phyloP scores from a whole-genome alignment of 2,113 vertebrate species.

The Gorilla gorilla region DNA sequence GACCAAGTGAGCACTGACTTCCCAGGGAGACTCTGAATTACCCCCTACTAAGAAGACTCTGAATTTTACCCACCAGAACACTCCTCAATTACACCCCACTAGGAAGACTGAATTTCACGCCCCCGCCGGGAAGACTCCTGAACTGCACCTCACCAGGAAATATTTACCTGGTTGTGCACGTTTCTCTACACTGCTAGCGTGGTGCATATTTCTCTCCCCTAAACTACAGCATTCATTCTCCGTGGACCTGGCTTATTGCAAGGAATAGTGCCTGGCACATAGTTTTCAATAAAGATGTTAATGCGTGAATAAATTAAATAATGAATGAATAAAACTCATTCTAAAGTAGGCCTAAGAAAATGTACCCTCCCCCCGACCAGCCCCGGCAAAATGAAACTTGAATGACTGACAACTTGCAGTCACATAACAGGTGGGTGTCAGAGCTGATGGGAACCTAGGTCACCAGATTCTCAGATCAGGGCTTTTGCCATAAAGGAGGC shows the following conservation, averaged over 20 bases:
- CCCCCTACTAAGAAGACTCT: background rate
- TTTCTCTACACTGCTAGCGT: background rate
- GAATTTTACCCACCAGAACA: background rate
- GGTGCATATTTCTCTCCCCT: background rate
- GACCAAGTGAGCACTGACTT: too few species aligned
- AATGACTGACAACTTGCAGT: background rate
- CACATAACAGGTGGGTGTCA: background rate
- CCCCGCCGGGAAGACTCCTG: background rate
- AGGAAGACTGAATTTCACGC: background rate
- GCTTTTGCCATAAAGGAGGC: fast-evolving
- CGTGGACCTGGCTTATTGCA: background rate
- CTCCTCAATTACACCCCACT: background rate
- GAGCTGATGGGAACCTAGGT: background rate
- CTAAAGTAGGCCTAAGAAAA: background rate
- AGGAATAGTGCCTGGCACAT: background rate
- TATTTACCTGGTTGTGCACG: fast-evolving
- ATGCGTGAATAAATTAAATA: background rate
- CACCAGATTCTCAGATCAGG: background rate
- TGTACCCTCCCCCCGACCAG: fast-evolving
- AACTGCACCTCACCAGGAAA: background rate
- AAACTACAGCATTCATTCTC: background rate
- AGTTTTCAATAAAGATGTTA: background rate
- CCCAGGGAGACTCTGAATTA: background rate
- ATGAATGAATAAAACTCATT: background rate
- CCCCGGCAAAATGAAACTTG: background rate